Percentiles rank a stretch among this genome's conserved stretches.
Evolutionary conservation across 2,797 vertebrate species (phyloP).

Genomic region (Erethizon dorsatum): DNA sequence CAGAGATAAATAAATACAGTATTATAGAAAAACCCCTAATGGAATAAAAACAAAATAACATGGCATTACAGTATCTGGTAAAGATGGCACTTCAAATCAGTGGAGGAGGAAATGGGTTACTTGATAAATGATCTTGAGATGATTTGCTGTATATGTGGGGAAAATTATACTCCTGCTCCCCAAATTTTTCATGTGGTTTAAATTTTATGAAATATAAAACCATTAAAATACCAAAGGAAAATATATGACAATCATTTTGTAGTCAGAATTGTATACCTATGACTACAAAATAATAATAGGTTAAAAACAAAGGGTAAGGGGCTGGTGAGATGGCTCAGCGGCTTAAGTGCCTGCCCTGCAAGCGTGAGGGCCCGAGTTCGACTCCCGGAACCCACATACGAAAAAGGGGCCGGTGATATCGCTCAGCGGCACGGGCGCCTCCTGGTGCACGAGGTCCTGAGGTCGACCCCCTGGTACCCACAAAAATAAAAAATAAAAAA

Average conservation of each 20-base stretch:
- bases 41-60: not conserved
- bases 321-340: too few species aligned
- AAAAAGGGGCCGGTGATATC: too few species aligned
- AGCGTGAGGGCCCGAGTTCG: too few species aligned
- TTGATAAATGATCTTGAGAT: not conserved
- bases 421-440: too few species aligned
- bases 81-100: slow-evolving; percentile 14
- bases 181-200: slow-evolving; percentile 23
- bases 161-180: not conserved
- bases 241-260: not conserved
- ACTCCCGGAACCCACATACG: too few species aligned
- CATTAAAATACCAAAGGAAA: slow-evolving; percentile 54
- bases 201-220: slow-evolving; percentile 55
- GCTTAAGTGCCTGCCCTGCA: too few species aligned
- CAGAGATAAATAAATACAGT: slow-evolving; percentile 15
- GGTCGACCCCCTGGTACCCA: too few species aligned
- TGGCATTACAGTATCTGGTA: not conserved
- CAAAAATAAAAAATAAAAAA: too few species aligned
- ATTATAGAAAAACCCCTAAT: not conserved
- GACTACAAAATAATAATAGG: not conserved
- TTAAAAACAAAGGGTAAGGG: not conserved
- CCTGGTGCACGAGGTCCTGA: too few species aligned
- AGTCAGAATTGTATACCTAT: not conserved
- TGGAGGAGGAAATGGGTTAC: slow-evolving; percentile 1
- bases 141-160: not conserved